Evolutionary conservation across 2,888 invertebrate genomes (phyloP).

Genomic region (Drosophila koepferae): DNA sequence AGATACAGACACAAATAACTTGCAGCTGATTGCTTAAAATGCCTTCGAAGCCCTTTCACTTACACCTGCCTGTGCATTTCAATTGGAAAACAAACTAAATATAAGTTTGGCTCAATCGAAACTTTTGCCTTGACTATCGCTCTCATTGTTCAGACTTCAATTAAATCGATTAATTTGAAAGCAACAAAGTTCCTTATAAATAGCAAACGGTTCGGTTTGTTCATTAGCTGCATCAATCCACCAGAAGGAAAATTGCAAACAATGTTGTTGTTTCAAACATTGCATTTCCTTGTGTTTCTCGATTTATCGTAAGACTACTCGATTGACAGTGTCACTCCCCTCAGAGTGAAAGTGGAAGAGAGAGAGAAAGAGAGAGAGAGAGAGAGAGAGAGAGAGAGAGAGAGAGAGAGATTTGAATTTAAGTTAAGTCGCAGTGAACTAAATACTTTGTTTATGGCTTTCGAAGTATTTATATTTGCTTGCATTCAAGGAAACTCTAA

Average conservation of each 20-base stretch:
- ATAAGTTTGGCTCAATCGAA: constrained; percentile 42
- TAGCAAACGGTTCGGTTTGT: constrained; percentile 43
- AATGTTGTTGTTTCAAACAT: constrained; percentile 28
- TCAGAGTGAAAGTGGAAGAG: not conserved
- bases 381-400: not conserved
- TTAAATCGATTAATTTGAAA: constrained; percentile 77
- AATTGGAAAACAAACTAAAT: constrained; percentile 62
- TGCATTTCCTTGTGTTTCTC: constrained; percentile 19
- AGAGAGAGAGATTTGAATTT: too few relatives aligned
- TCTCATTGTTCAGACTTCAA: constrained; percentile 55
- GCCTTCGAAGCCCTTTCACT: constrained; percentile 8
- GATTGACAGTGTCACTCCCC: constrained; percentile 25
- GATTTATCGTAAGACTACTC: constrained; percentile 33
- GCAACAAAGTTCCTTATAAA: constrained; percentile 47
- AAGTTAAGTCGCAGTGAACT: not conserved
- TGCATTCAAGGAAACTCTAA: too few relatives aligned
- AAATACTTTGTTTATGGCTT: too few relatives aligned
- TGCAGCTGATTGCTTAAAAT: constrained; percentile 60
- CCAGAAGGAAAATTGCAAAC: not conserved
- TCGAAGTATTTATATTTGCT: not conserved
- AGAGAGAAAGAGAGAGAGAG: not conserved
- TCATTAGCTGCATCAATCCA: constrained; percentile 51
- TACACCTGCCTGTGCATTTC: constrained; percentile 40
- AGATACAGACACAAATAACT: constrained; percentile 42
- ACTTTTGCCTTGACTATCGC: constrained; percentile 35